Conservation (phyloP, 2,113 vertebrate genomes). For the Pipa parva region DNA sequence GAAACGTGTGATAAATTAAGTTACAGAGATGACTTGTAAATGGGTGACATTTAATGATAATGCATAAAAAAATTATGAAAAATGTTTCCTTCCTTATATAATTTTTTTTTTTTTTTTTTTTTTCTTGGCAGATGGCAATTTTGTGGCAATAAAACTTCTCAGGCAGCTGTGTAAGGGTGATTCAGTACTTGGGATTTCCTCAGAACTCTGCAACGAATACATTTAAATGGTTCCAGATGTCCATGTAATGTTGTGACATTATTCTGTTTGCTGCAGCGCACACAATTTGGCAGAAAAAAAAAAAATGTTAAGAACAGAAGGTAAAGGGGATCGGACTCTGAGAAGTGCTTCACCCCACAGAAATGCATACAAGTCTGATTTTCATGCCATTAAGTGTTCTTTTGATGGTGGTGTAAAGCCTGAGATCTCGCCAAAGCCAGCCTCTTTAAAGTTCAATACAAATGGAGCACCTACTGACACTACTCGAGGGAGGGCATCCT, state of each 20-base stretch:
- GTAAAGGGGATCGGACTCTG: slow-evolving; percentile 80
- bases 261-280: neutral
- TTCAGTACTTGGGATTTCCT: slow-evolving; percentile 33
- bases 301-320: slow-evolving; percentile 84
- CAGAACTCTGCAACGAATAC: slow-evolving; percentile 5
- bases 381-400: slow-evolving; percentile 85
- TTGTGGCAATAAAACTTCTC: slow-evolving; percentile 27
- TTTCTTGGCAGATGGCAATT: slow-evolving; percentile 52
- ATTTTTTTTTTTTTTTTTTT: slow-evolving; percentile 22
- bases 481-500: slow-evolving; percentile 74
- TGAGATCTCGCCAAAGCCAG: slow-evolving; percentile 56
- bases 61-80: neutral
- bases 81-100: slow-evolving; percentile 1
- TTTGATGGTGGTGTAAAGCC: slow-evolving; percentile 73
- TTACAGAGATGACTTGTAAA: no score
- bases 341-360: slow-evolving; percentile 87
- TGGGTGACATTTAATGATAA: no score
- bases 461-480: slow-evolving; percentile 73
- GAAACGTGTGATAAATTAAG: no score
- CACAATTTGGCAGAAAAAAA: neutral
- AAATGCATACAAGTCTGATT: slow-evolving; percentile 87
- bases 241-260: slow-evolving; percentile 22
- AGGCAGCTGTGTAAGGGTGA: slow-evolving; percentile 22
- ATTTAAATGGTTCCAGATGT: slow-evolving; percentile 14
- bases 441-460: slow-evolving; percentile 59